Conservation (phyloP, 1,140 invertebrate species). For the Aphelenchoides avenae region DNA sequence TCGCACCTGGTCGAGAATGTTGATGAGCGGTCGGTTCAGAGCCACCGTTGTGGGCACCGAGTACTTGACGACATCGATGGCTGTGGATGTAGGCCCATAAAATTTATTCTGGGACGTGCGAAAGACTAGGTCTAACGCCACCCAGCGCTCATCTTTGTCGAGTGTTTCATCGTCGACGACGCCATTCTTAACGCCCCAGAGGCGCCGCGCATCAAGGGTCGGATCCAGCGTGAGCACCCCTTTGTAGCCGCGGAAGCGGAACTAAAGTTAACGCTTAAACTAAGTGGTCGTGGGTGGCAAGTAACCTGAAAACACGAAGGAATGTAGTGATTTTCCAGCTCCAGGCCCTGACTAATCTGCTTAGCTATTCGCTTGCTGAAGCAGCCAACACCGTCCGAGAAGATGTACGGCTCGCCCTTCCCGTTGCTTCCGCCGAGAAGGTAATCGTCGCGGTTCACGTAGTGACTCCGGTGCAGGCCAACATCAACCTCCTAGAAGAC, state of each 20-base stretch:
- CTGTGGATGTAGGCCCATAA: neutral
- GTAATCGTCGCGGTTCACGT: constrained; percentile 6
- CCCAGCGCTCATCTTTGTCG: too few relatives aligned
- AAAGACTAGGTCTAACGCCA: constrained; percentile 20
- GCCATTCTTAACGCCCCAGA: constrained; percentile 14
- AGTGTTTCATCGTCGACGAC: neutral
- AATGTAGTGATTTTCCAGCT: neutral
- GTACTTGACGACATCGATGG: constrained; percentile 57
- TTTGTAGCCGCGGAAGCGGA: constrained; percentile 27
- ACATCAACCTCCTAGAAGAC: constrained; percentile 4
- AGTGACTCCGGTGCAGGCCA: constrained; percentile 6
- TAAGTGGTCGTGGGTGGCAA: neutral
- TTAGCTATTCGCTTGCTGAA: constrained; percentile 9
- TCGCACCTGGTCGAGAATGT: constrained; percentile 56
- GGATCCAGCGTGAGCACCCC: constrained; percentile 13
- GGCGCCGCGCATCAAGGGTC: constrained; percentile 1
- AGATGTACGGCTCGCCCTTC: constrained; percentile 24
- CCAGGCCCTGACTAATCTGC: constrained; percentile 11
- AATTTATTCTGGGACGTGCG: constrained; percentile 17
- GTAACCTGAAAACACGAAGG: constrained; percentile 19
- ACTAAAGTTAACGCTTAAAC: constrained; percentile 16
- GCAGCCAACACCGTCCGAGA: constrained; percentile 27
- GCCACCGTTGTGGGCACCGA: constrained; percentile 60
- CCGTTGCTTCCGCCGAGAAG: constrained; percentile 9
- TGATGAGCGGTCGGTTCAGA: constrained; percentile 57